Evolutionary conservation across 1,140 invertebrate genomes (phyloP).

Genomic region (Metopolophium dirhodum): DNA sequence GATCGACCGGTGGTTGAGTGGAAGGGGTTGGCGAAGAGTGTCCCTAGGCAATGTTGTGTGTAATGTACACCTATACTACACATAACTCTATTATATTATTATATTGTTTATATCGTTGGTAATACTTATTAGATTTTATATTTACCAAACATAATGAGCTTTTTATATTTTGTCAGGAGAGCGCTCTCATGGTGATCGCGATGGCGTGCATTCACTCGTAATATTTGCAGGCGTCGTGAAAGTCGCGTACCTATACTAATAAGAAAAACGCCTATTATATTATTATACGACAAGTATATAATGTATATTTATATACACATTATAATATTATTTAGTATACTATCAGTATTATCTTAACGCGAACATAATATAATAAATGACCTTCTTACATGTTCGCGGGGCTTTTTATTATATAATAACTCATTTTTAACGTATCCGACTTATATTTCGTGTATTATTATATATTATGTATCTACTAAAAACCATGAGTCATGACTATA

Average conservation of each 20-base stretch:
- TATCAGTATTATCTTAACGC: neutral
- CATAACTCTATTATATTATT: neutral
- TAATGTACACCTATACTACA: neutral
- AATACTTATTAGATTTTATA: neutral
- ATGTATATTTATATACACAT: neutral
- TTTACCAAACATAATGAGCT: neutral
- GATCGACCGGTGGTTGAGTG: neutral
- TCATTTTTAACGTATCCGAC: neutral
- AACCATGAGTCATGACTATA: neutral
- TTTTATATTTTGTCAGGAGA: neutral
- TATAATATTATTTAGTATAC: too few species aligned
- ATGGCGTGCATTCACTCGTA: neutral
- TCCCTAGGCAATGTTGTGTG: neutral
- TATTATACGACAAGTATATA: neutral
- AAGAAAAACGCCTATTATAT: neutral
- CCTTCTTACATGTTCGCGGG: neutral
- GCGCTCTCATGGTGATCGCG: neutral
- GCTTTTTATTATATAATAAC: conserved; percentile 6
- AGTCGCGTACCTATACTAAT: neutral
- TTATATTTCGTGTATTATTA: neutral
- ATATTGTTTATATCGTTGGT: neutral
- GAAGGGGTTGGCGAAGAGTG: neutral
- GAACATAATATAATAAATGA: neutral
- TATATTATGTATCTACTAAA: neutral
- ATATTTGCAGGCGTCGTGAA: neutral